Evolutionary conservation across 2,888 invertebrate genomes (phyloP).

Genomic region (Hyposoter didymator): DNA sequence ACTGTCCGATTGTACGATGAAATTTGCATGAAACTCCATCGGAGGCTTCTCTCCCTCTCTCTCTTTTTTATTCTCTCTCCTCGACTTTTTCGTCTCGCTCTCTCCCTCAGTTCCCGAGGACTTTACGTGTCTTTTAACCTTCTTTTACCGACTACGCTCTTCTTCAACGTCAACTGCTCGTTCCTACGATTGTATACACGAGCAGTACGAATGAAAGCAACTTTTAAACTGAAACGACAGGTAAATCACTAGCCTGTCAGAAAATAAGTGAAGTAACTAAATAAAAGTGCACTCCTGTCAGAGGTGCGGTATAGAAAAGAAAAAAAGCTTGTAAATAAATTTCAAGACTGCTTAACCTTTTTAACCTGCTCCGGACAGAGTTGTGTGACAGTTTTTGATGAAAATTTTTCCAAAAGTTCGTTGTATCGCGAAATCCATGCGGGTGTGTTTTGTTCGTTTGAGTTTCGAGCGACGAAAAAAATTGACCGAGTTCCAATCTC

Average conservation of each 20-base stretch:
- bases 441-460: too few relatives aligned
- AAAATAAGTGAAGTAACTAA: constrained; percentile 11
- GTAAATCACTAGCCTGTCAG: constrained; percentile 40
- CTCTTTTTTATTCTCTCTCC: not conserved
- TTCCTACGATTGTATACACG: constrained; percentile 3
- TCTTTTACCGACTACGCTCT: constrained; percentile 27
- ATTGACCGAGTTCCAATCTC: not conserved
- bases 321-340: constrained; percentile 1
- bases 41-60: not conserved
- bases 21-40: constrained; percentile 62
- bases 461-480: too few relatives aligned
- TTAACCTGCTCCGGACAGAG: not conserved
- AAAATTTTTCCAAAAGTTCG: not conserved
- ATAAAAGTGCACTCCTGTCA: constrained; percentile 6
- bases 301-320: not conserved
- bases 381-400: not conserved
- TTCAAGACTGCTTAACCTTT: not conserved
- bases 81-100: not conserved
- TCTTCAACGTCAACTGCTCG: constrained; percentile 39
- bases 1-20: constrained; percentile 62
- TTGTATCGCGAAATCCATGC: not conserved
- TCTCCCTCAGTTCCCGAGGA: constrained; percentile 20
- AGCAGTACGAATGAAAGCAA: constrained; percentile 31
- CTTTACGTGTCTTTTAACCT: constrained; percentile 28
- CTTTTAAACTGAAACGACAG: constrained; percentile 52